A percentile compares a stretch with the other conserved stretches of the same genome.
These are phyloP conservation scores for Parotocinclus haroldoi DNA, from an alignment of 2,797 vertebrate genomes.

Conservation along the genomic window DNA sequence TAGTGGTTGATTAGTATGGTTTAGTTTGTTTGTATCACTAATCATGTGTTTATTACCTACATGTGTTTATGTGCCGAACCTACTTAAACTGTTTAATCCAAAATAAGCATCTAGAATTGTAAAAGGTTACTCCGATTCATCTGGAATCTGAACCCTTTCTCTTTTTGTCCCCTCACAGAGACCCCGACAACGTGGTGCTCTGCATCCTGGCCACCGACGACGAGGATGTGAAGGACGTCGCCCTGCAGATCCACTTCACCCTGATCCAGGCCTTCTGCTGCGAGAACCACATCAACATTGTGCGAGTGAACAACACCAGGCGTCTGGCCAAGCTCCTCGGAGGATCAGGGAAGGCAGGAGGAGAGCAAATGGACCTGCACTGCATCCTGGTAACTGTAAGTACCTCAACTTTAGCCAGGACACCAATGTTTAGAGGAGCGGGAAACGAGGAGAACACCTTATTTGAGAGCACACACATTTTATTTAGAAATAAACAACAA, in stretches of 20 bases:
- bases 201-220: constrained; percentile 87
- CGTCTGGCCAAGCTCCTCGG: constrained; percentile 82
- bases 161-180: constrained; percentile 60
- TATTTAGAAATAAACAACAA: too few relatives aligned
- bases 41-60: too few relatives aligned
- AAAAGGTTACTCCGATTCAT: too few relatives aligned
- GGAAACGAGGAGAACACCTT: too few relatives aligned
- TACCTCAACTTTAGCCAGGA: not conserved
- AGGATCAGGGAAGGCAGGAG: constrained; percentile 60
- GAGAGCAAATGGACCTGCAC: constrained; percentile 85
- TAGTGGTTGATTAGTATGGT: too few relatives aligned
- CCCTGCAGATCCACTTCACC: constrained; percentile 95
- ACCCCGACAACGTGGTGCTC: constrained; percentile 90
- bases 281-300: constrained; percentile 92
- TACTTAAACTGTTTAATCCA: too few relatives aligned
- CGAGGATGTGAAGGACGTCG: constrained; percentile 85
- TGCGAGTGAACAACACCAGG: constrained; percentile 84
- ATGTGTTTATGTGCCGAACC: too few relatives aligned
- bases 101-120: too few relatives aligned
- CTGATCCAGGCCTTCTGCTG: constrained; percentile 96
- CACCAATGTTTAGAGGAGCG: too few relatives aligned
- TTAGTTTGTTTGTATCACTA: too few relatives aligned
- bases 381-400: constrained; percentile 92
- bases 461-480: too few relatives aligned
- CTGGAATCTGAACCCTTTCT: too few relatives aligned